phyloP scores from a whole-genome alignment of 2,888 invertebrate species.

The Drosophila rubida region DNA sequence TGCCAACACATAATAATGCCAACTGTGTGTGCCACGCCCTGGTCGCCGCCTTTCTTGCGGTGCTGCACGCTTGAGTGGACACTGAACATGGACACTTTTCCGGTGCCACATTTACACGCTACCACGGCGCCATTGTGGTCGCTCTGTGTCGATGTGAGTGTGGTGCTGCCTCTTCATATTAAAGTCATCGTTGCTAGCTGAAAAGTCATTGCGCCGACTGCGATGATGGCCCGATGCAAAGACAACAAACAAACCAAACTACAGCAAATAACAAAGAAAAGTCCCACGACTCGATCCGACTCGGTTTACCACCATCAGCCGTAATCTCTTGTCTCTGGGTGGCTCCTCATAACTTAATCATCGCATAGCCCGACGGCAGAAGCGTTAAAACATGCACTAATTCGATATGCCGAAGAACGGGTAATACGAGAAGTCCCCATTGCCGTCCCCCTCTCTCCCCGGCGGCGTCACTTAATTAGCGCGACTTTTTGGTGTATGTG shows the following conservation, averaged over 20 bases:
- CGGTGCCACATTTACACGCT: constrained; percentile 39
- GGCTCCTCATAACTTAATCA: constrained; percentile 23
- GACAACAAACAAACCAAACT: constrained; percentile 21
- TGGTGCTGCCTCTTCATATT: constrained; percentile 37
- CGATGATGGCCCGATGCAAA: constrained; percentile 51
- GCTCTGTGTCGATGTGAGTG: constrained; percentile 14
- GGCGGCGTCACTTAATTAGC: constrained; percentile 8
- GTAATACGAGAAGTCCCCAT: constrained; percentile 9
- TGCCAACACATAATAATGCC: constrained; percentile 7
- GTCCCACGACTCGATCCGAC: constrained; percentile 63
- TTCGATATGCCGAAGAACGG: constrained; percentile 9
- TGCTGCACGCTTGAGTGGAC: constrained; percentile 69
- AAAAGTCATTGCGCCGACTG: constrained; percentile 75
- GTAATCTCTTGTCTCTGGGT: constrained; percentile 29
- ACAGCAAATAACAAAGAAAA: constrained; percentile 25
- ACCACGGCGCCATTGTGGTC: constrained; percentile 32
- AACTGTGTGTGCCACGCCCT: constrained; percentile 34
- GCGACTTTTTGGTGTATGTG: constrained; percentile 1
- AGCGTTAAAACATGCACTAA: constrained; percentile 16
- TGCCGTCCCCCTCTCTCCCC: background rate
- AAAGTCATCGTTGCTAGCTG: constrained; percentile 48
- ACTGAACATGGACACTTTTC: constrained; percentile 59
- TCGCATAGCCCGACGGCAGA: background rate
- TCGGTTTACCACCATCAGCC: constrained; percentile 33
- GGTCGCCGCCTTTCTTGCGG: constrained; percentile 22